These are phyloP conservation scores for Ormyrus pomaceus DNA, from an alignment of 2,888 invertebrate species.

Conservation along the genomic window DNA sequence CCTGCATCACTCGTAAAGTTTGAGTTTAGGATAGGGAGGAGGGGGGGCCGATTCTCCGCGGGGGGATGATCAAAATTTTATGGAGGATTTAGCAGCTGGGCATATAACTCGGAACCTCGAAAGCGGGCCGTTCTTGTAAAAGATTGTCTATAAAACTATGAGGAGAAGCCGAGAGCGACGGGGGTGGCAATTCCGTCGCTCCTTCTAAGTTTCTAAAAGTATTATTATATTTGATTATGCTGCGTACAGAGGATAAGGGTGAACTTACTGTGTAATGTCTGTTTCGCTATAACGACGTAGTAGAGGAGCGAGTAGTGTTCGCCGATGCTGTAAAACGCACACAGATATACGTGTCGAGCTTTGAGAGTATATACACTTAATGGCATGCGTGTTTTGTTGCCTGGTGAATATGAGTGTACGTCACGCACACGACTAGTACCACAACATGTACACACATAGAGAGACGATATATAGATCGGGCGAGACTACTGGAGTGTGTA, in stretches of 20 bases:
- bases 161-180: background rate
- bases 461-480: background rate
- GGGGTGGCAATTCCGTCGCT: too few relatives aligned
- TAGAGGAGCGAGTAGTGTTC: conserved; percentile 83
- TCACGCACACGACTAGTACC: background rate
- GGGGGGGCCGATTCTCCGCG: too few relatives aligned
- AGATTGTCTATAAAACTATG: background rate
- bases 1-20: too few relatives aligned
- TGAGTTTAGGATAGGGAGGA: too few relatives aligned
- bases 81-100: conserved; percentile 12
- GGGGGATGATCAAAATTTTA: too few relatives aligned
- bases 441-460: background rate
- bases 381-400: background rate
- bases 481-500: too few relatives aligned
- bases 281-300: conserved; percentile 82
- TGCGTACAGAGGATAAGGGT: conserved; percentile 43
- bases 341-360: conserved; percentile 56
- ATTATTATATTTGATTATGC: conserved; percentile 50
- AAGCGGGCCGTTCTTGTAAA: background rate
- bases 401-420: background rate
- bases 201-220: too few relatives aligned
- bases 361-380: background rate
- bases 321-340: conserved; percentile 81
- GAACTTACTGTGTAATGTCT: conserved; percentile 64
- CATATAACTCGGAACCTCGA: background rate